phyloP scores from a whole-genome alignment of 2,888 invertebrate species.

The Lamellibrachia satsuma region DNA sequence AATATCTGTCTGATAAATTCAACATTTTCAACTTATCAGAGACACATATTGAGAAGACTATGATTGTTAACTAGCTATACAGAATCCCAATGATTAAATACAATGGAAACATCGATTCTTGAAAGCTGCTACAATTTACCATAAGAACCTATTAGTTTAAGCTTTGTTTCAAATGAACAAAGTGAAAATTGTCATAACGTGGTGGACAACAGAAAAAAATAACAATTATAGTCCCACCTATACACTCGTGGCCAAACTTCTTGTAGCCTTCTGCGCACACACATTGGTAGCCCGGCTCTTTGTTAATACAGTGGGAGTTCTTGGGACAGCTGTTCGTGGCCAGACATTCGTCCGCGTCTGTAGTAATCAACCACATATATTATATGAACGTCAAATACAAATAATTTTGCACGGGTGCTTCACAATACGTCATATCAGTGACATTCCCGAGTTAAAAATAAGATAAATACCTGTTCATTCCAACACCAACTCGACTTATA shows the following conservation, averaged over 20 bases:
- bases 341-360: slow-evolving; percentile 23
- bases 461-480: too few relatives aligned
- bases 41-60: too few relatives aligned
- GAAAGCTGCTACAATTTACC: too few relatives aligned
- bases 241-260: slow-evolving; percentile 18
- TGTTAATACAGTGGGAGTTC: slow-evolving; percentile 22
- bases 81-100: too few relatives aligned
- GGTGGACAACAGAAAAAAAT: not conserved
- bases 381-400: not conserved
- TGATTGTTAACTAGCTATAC: too few relatives aligned
- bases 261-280: slow-evolving; percentile 1
- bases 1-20: too few relatives aligned
- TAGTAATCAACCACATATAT: not conserved
- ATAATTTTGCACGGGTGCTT: not conserved
- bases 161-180: not conserved
- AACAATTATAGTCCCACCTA: not conserved
- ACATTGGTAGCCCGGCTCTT: slow-evolving; percentile 19
- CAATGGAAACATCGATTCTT: too few relatives aligned
- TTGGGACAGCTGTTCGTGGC: slow-evolving; percentile 20
- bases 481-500: too few relatives aligned
- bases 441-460: not conserved
- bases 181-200: not conserved
- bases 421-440: not conserved
- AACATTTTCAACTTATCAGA: too few relatives aligned
- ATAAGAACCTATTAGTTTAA: not conserved